Evolutionary conservation across 2,113 vertebrate genomes (phyloP).

Genomic region (Centrocercus urophasianus): DNA sequence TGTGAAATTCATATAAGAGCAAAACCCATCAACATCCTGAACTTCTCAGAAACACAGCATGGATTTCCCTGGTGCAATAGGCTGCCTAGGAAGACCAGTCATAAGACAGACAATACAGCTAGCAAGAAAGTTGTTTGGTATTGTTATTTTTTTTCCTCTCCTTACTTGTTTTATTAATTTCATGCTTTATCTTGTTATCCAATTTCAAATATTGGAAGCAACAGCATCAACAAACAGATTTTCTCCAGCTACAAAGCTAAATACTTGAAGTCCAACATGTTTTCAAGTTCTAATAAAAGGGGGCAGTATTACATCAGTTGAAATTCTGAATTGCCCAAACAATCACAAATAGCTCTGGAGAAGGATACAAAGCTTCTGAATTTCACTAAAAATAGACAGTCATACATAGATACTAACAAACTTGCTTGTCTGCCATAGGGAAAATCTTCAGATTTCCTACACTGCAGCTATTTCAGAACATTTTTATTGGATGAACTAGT

Average conservation of each 20-base stretch:
- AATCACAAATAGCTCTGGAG: constrained; percentile 13
- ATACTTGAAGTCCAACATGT: constrained; percentile 28
- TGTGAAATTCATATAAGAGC: constrained; percentile 31
- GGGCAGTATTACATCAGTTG: constrained; percentile 74
- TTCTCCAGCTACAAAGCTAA: constrained; percentile 7
- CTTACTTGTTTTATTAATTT: constrained; percentile 77
- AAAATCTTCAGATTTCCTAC: constrained; percentile 36
- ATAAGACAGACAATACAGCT: background rate
- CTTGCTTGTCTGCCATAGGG: background rate
- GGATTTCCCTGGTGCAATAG: background rate
- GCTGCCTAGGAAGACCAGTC: background rate
- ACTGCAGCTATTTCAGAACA: background rate
- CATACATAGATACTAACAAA: background rate
- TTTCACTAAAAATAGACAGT: constrained; percentile 37
- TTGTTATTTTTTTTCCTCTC: background rate
- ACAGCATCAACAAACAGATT: constrained; percentile 42
- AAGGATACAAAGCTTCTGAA: constrained; percentile 23
- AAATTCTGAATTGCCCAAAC: constrained; percentile 53
- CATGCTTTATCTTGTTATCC: constrained; percentile 61
- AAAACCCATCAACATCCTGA: background rate
- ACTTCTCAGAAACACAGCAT: constrained; percentile 23
- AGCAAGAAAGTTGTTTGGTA: constrained; percentile 62
- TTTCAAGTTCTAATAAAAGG: constrained; percentile 77
- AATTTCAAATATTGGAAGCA: constrained; percentile 58
- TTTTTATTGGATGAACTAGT: background rate